Evolutionary conservation across 1,140 invertebrate species (phyloP).

Genomic region (Branchinecta lynchi): DNA sequence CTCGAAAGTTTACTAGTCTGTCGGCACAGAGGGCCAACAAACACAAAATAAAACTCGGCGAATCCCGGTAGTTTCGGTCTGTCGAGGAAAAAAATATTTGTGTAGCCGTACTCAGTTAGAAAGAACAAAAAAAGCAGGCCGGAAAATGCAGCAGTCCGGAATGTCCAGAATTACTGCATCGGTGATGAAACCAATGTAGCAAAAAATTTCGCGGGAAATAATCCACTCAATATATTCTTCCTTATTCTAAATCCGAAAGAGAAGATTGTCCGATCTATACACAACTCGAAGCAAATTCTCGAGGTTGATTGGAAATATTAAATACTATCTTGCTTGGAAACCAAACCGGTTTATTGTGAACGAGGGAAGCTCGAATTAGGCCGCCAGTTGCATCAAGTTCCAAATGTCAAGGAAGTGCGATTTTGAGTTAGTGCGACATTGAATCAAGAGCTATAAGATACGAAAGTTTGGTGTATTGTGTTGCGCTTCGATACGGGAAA

Average conservation of each 20-base stretch:
- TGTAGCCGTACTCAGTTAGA: too few relatives aligned
- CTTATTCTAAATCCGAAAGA: constrained; percentile 1
- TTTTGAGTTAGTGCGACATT: constrained; percentile 8
- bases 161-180: not conserved
- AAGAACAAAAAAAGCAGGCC: too few relatives aligned
- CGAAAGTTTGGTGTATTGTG: constrained; percentile 11
- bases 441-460: not conserved
- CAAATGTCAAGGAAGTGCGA: constrained; percentile 2
- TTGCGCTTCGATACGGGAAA: not conserved
- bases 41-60: not conserved
- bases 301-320: not conserved
- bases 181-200: not conserved
- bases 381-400: constrained; percentile 2
- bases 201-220: not conserved
- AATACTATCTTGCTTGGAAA: not conserved
- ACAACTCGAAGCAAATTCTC: not conserved
- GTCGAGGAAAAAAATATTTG: not conserved
- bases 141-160: not conserved
- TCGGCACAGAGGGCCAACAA: not conserved
- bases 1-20: not conserved
- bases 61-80: not conserved
- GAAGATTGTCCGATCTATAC: not conserved
- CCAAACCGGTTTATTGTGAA: not conserved
- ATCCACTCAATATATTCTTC: not conserved
- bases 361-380: not conserved